These are phyloP conservation scores for Platerodrilus igneus DNA, from an alignment of 2,888 invertebrate genomes.

Conservation along the genomic window DNA sequence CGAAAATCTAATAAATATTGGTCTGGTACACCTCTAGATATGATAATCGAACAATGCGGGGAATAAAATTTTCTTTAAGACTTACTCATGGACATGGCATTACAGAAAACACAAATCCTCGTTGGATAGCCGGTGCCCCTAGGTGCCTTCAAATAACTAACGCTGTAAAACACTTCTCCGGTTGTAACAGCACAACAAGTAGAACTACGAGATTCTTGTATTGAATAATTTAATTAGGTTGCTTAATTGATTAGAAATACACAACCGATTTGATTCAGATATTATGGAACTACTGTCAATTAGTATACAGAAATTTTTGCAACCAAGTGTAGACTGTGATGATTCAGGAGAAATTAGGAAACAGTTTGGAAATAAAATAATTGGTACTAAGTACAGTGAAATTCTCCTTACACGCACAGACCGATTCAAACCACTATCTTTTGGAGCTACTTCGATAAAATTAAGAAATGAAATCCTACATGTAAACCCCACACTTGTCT, in stretches of 20 bases:
- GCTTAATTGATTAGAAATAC: constrained; percentile 8
- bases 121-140: constrained; percentile 5
- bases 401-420: constrained; percentile 3
- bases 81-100: constrained; percentile 6
- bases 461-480: neutral
- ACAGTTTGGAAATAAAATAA: constrained; percentile 6
- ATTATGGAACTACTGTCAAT: constrained; percentile 6
- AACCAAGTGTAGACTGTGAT: constrained; percentile 8
- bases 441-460: constrained; percentile 1
- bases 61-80: constrained; percentile 6
- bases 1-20: constrained; percentile 7
- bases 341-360: constrained; percentile 1
- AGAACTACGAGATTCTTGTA: constrained; percentile 2
- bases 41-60: constrained; percentile 9
- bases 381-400: constrained; percentile 5
- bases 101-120: constrained; percentile 4
- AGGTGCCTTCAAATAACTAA: constrained; percentile 3
- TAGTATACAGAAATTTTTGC: too few relatives aligned
- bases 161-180: constrained; percentile 5
- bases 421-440: constrained; percentile 2
- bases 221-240: constrained; percentile 8
- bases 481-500: constrained; percentile 7
- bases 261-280: constrained; percentile 4
- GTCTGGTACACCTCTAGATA: constrained; percentile 9
- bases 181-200: constrained; percentile 7